Base-by-base conservation (phyloP, 2,797 vertebrate genomes). In the Botia almorhae region DNA sequence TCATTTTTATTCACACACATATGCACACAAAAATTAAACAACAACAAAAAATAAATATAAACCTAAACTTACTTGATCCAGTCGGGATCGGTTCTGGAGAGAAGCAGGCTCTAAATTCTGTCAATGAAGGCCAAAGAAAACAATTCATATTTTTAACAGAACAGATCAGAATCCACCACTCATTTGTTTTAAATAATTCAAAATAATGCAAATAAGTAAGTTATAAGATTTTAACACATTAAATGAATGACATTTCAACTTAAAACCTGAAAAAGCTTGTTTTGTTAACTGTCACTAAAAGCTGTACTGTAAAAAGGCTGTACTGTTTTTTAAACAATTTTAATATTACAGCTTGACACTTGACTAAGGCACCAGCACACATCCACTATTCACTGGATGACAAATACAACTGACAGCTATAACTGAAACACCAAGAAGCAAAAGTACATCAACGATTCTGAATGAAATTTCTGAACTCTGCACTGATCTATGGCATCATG, bases 101-200 rank as follows among this genome's bases (percentile, higher is more conserved):
- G 92, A 87, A 82, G 90, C 84, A 46, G 94, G 93, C 80, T 95
- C 94, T 64, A 93, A 93, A 89, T 89, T 94, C 94, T 95, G 91
- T 83, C 46, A 70, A 74, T 78, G 19, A 21, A 84, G 53, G 74
- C 60, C 12, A 84, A 80, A 74, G 7, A 74, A 71, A 76, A 29
- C 67, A 19, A 58, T 75, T 74, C 68, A 69, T 39, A 70, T 72
- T 11, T 76, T 50, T 50, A 23, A 43, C 39, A 69, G 33, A 19
- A 81, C 7, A 79, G 1, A 74, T 73, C 8, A 26, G 68, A 76
- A 55, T 43, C 19, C 10, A 21, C 60, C 21, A 13, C 16, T 16
- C 4, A 53, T 13, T 5, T 2, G 1, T 63, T 39, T 63, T 63
- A 1, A 2, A 29, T 55, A 26, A 26, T 26, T 26, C 23, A 26